Evolutionary conservation across 2,888 invertebrate genomes (phyloP).

Genomic region (Dione vanillae): DNA sequence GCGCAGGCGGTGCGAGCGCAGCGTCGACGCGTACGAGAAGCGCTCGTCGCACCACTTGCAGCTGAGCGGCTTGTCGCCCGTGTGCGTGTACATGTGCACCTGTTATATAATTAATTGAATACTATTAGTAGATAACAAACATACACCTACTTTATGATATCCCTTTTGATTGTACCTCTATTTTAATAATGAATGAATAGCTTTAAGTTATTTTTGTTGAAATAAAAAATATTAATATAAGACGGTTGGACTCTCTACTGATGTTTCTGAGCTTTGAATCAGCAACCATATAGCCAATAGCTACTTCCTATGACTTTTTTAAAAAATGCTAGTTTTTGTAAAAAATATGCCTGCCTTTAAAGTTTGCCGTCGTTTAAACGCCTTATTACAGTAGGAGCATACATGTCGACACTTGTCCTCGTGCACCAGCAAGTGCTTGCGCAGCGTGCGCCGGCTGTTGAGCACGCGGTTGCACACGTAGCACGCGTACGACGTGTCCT

Average conservation of each 20-base stretch:
- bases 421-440: slow-evolving; percentile 82
- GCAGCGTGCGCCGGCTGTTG: slow-evolving; percentile 81
- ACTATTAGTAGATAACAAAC: too few relatives aligned
- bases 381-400: slow-evolving; percentile 83
- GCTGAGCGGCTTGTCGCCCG: slow-evolving; percentile 81
- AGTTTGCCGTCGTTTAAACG: slow-evolving; percentile 81
- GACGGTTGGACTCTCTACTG: too few relatives aligned
- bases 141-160: too few relatives aligned
- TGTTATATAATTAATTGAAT: slow-evolving; percentile 46
- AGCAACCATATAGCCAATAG: too few relatives aligned
- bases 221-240: too few relatives aligned
- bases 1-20: slow-evolving; percentile 82
- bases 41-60: slow-evolving; percentile 84
- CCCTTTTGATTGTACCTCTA: too few relatives aligned
- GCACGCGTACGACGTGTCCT: slow-evolving; percentile 81
- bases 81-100: slow-evolving; percentile 84
- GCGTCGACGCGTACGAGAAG: slow-evolving; percentile 83
- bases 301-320: too few relatives aligned
- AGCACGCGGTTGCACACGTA: slow-evolving; percentile 80
- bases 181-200: too few relatives aligned
- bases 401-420: slow-evolving; percentile 81
- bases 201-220: too few relatives aligned
- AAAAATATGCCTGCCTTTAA: slow-evolving; percentile 74
- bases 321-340: too few relatives aligned
- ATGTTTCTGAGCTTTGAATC: too few relatives aligned